Percentiles rank a stretch among this genome's conserved stretches.
Conservation (phyloP, 2,113 vertebrate genomes). For the Phalacrocorax carbo region DNA sequence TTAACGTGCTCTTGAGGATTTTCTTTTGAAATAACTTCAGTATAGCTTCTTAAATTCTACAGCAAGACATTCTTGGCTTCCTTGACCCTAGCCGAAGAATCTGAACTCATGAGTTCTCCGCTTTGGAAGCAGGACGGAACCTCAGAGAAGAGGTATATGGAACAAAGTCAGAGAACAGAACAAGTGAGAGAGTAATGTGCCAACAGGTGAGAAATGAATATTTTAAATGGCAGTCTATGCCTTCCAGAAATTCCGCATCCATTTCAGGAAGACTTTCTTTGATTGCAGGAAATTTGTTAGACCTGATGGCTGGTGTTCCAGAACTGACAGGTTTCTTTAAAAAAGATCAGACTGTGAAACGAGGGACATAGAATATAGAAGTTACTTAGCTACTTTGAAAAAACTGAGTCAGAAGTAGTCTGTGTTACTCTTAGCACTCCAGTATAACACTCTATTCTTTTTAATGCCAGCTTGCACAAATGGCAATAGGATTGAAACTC, state of each 20-base stretch:
- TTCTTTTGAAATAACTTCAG: neutral
- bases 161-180: neutral
- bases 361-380: neutral
- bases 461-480: neutral
- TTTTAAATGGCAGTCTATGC: neutral
- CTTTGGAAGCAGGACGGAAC: neutral
- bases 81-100: neutral
- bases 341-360: neutral
- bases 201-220: neutral
- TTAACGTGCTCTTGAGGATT: neutral
- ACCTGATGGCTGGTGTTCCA: neutral
- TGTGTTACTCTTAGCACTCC: neutral
- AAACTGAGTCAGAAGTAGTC: neutral
- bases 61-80: neutral
- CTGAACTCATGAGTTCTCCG: neutral
- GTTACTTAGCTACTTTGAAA: neutral
- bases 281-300: neutral
- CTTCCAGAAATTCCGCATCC: neutral
- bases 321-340: neutral
- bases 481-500: neutral
- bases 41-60: neutral
- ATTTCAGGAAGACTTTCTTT: neutral
- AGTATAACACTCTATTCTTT: neutral
- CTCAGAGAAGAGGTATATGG: neutral
- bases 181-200: neutral